Conservation (phyloP, 2,113 vertebrate genomes). For the Rhagologus leucostigma region DNA sequence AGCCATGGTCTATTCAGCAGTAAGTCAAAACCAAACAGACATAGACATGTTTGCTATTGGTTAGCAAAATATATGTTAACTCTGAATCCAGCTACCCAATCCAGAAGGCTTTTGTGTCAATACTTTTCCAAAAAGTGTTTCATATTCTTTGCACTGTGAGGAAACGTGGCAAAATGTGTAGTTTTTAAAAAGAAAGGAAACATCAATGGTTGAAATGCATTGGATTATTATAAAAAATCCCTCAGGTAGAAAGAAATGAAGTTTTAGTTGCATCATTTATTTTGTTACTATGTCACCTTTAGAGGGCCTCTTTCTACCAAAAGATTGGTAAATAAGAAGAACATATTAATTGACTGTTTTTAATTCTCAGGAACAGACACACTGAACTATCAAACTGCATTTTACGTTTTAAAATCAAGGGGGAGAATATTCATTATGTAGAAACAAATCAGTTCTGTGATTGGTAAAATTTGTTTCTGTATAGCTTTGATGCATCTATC, state of each 20-base stretch:
- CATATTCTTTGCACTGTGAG: not conserved
- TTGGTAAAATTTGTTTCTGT: not conserved
- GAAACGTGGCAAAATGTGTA: not conserved
- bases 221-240: not conserved
- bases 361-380: not conserved
- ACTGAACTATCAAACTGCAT: not conserved
- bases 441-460: not conserved
- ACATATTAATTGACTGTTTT: not conserved
- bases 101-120: not conserved
- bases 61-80: not conserved
- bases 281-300: not conserved
- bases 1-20: not conserved
- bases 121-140: not conserved
- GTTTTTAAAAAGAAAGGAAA: not conserved
- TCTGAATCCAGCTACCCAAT: not conserved
- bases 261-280: not conserved
- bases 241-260: not conserved
- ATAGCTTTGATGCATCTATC: not conserved
- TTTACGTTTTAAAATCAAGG: not conserved
- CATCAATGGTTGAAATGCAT: not conserved
- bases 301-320: not conserved
- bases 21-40: not conserved
- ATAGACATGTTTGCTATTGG: not conserved
- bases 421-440: not conserved
- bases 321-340: not conserved